Base-by-base conservation (phyloP, 1,140 invertebrate genomes). In the Drosophila pectinifera region DNA sequence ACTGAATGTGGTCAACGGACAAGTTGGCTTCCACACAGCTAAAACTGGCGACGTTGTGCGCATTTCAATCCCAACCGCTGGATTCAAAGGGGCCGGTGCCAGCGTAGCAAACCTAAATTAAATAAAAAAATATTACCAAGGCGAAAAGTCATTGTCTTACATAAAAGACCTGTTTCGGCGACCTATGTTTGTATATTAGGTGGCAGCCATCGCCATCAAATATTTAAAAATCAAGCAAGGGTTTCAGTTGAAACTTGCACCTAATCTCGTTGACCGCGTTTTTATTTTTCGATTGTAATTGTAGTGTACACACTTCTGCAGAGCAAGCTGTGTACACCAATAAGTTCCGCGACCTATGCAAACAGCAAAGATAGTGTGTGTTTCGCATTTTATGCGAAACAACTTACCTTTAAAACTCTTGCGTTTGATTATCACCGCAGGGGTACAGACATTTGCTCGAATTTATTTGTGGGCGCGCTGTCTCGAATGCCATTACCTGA, bases 141-240 rank as follows among this genome's bases (percentile, higher is more conserved):
- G 49, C 34, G 28, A 51, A 51, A 55, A 58, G 59, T 46, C 51
- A 36, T 22, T 53, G 57, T 72, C 76, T 86, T 86, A 89, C 68
- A 69, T 88, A 88, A 86, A 88, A 83, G 83, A 88, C 83, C 79
- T 46, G 83, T 86, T 86, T 56, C 39, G 6, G 11, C 20, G 34
- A 22, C 26, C 20, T 41, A 28, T 41, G n/a, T 42, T 61, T 43
- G 55, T 56, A 22, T 53, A 56, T 38, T 42, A 51, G 56, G 53
- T 28, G 34, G 63, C 65, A 69, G 56, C 64, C 24, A 49, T 42
- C 41, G 41, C 58, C 34, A 54, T 49, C 8, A 46, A 42, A 69
- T 62, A 54, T n/a, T 53, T 28, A 65, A 51, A 36, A 53, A 20
- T 53, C 55, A 13, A 43, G 36, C 26, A 31, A 16, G n/a, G 24